Base-by-base conservation (phyloP, 1,140 invertebrate species). In the Pachyrhynchus sulphureomaculatus region DNA sequence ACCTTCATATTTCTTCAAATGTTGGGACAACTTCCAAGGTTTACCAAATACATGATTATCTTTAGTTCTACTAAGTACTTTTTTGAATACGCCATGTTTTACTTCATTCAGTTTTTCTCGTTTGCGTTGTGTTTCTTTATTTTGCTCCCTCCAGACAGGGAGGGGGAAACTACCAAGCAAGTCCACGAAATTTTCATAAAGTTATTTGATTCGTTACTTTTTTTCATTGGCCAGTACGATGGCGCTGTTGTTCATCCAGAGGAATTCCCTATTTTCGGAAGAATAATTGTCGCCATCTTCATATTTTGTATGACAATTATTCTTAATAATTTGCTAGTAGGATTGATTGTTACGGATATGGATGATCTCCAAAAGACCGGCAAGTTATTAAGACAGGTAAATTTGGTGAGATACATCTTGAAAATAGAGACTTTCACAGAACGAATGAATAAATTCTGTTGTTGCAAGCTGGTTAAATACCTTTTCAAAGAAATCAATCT, bases 291-390 rank as follows among this genome's bases (percentile, higher is more conserved):
- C n/a, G 60, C 55, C 8, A 2, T 67, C 10, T 68, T 68, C 17
- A 59, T 67, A 17, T 59, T 68, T 41, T 64, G 62, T 29, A 67
- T 68, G 65, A 66, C 65, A 4, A 64, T 68, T n/a, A 68, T 68
- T 57, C 32, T 68, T n/a, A 66, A 68, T 15, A 68, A 68, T 52
- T 26, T 68, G 2, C 36, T 68, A n/a, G 61, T 68, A 1, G 65
- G 65, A 0, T 58, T 68, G 33, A 66, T 68, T 6, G 67, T 68
- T 5, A 52, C 65, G 2, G 67, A 68, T 49, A 68, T 68, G 67
- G 52, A 62, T 34, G 29, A 61, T 6, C 57, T 68, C 15, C 57
- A 67, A 29, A 68, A 64, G 29, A 58, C n/a, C 4, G 44, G 62
- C 12, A 62, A 58, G 26, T 42, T 59, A 12, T 49, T 55, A 18